A percentile compares a stretch with the other conserved stretches of the same genome.
These are phyloP conservation scores for Amphipyra tragopoginis DNA, from an alignment of 2,888 invertebrate species.

Conservation along the genomic window DNA sequence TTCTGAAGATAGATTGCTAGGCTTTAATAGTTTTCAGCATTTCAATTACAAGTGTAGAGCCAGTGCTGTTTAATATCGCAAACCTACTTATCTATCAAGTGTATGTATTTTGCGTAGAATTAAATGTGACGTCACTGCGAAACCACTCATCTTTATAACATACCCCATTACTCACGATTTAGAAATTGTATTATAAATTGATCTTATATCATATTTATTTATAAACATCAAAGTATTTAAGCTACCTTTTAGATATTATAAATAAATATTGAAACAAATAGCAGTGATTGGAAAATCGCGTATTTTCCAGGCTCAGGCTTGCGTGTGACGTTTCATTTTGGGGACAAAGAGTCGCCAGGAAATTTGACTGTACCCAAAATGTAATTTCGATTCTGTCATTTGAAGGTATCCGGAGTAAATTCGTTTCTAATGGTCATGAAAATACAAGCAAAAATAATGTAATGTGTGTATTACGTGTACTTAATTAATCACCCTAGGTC, in stretches of 20 bases:
- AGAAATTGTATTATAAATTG: not conserved
- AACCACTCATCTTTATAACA: conserved; percentile 1
- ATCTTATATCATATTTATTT: not conserved
- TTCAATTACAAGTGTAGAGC: conserved; percentile 22
- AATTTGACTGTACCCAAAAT: conserved; percentile 57
- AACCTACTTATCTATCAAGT: conserved; percentile 17
- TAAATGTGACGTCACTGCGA: conserved; percentile 17
- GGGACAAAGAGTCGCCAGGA: conserved; percentile 56
- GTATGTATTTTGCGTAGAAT: conserved; percentile 12
- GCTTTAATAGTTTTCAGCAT: conserved; percentile 24
- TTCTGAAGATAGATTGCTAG: conserved; percentile 27
- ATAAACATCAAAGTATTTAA: conserved; percentile 1
- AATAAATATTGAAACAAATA: conserved; percentile 37
- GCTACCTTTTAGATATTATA: not conserved
- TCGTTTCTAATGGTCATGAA: conserved; percentile 18
- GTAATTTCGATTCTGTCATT: conserved; percentile 60
- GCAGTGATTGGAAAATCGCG: conserved; percentile 35
- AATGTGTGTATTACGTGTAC: not conserved
- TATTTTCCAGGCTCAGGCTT: conserved; percentile 47
- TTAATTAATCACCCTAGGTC: not conserved
- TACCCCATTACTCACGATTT: not conserved
- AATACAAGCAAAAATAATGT: not conserved
- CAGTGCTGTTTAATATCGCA: conserved; percentile 6
- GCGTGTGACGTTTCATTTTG: conserved; percentile 69
- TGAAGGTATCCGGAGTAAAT: conserved; percentile 42